Base-by-base conservation (phyloP, 2,888 invertebrate species). In the Phytoseiulus persimilis region DNA sequence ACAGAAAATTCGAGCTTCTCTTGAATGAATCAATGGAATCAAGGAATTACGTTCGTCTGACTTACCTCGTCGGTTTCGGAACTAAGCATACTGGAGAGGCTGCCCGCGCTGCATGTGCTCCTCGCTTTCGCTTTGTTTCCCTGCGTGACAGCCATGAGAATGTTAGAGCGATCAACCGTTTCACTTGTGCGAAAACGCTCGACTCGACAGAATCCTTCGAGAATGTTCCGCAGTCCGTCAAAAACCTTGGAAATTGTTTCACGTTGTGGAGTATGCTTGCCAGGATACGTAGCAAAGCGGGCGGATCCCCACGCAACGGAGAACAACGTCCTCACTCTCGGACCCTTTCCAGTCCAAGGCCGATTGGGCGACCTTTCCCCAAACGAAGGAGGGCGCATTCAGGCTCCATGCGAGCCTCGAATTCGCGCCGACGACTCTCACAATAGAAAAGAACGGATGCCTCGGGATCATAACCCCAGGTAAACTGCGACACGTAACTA, bases 81-180 rank as follows among this genome's bases (percentile, higher is more conserved):
- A 92, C 95, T 95, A 91, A 95, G 95, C 93, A 96, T 95, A 93
- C 96, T 96, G 93, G 95, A 94, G 91, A 96, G 94, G 91, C 95
- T 95, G 91, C 95, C 95, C 93, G 95, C 95, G 93, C 95, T 95
- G 90, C 92, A 92, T 39, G 91, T 92, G 90, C 92, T 92, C 89
- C 91, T 92, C 5, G 92, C 92, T 90, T 92, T 92, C 87, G 87
- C 87, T 32, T 87, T 87, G 31, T 32, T 90, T 91, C 89, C 87
- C 87, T 87, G 87, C n/a, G 87, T 87, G 39, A 87, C 87, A 6
- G 87, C 87, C 87, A 87, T 87, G 39, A 87, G 31, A 89, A 14
- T 11, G 28, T 83, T 32, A 83, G 31, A 14, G 31, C 18, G 87
- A 33, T 33, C 87, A 33, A 45, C 31, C 83, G 83, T 87, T 33